Percentiles rank a stretch among this genome's conserved stretches.
phyloP scores from a whole-genome alignment of 2,888 invertebrate genomes.

The Stegana nigrithorax region DNA sequence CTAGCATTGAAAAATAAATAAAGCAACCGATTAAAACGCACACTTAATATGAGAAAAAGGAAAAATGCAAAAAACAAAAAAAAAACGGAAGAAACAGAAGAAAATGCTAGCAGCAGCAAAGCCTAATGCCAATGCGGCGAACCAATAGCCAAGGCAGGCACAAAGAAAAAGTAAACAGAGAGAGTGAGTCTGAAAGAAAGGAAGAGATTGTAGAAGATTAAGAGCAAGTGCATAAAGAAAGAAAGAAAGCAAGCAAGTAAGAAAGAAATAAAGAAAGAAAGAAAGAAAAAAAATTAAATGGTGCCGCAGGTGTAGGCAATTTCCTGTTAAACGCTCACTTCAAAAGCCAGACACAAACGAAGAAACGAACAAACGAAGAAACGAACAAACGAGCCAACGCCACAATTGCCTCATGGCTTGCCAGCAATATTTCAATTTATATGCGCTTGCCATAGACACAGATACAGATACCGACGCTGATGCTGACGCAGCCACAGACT shows the following conservation, averaged over 20 bases:
- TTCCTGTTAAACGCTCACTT: constrained; percentile 53
- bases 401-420: neutral
- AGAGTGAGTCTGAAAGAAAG: no score
- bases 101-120: no score
- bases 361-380: neutral
- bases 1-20: constrained; percentile 21
- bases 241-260: constrained; percentile 23
- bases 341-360: constrained; percentile 33
- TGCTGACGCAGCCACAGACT: neutral
- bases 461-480: no score
- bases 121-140: neutral
- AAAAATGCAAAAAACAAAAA: constrained; percentile 1
- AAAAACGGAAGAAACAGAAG: neutral
- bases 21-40: constrained; percentile 32
- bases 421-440: constrained; percentile 52
- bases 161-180: no score
- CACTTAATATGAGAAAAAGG: no score
- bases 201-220: neutral
- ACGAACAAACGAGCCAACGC: neutral
- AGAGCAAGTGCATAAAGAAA: neutral
- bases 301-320: constrained; percentile 60
- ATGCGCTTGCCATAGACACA: constrained; percentile 31
- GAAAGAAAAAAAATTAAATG: constrained; percentile 50
- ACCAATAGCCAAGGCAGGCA: no score
- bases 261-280: constrained; percentile 5